Base-by-base conservation (phyloP, 1,140 invertebrate genomes). In the Cataglyphis hispanica region DNA sequence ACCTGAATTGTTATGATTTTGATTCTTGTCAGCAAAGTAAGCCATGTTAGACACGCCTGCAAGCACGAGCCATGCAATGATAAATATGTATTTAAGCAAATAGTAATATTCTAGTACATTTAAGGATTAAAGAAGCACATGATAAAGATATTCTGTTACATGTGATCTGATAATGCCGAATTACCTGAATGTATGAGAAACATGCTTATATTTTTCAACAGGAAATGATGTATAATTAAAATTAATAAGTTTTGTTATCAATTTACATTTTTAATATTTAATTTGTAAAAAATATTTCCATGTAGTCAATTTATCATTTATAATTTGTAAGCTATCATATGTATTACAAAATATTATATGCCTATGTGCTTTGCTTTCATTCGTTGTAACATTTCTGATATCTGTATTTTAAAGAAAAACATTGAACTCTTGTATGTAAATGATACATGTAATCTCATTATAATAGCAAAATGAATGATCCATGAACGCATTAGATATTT, bases 11-110 rank as follows among this genome's bases (percentile, higher is more conserved):
- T 93, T 93, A 93, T 94, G 93, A 95, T 95, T 95, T 93, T 95
- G 95, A 93, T 95, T 95, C 92, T 95, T 94, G 93, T 95, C 95
- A 94, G 94, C 94, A 94, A 95, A 96, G 94, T 95, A 95, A 94
- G 94, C 93, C 92, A 94, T 95, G 92, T 96, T 96, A 94, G 93
- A 95, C 88, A 95, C 93, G 91, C 94, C 95, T 93, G 93, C 89
- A 94, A 93, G 93, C 94, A 94, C 78, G 93, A 95, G 93, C 93
- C 93, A 92, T 93, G 93, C 94, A 90, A 96, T 95, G 95, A 90
- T 96, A 95, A 90, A 93, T 95, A 74, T 95, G 92, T 77, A 89
- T 91, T 84, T 60, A 92, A 92, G 93, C 93, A 89, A 84, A 87
- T 43, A 78, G 37, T 90, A 96, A 84, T 56, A 83, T 94, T 94